Percentiles rank a stretch among this genome's conserved stretches.
These are phyloP conservation scores for Bryconaethiops microstoma DNA, from an alignment of 2,797 vertebrate genomes.

Conservation along the genomic window DNA sequence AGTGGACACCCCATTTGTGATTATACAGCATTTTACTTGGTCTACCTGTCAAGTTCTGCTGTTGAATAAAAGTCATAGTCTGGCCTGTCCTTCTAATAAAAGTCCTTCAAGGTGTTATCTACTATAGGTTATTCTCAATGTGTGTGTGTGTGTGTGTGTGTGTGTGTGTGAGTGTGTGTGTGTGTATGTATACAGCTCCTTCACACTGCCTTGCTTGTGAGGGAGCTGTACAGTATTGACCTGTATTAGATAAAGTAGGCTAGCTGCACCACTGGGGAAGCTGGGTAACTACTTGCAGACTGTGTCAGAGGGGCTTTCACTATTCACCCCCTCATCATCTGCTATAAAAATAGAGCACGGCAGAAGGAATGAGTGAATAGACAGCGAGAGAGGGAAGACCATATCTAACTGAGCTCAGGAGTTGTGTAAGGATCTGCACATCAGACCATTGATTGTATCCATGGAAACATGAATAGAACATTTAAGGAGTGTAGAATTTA, in stretches of 20 bases:
- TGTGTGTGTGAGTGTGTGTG: background rate
- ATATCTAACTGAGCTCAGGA: conserved; percentile 27
- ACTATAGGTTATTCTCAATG: background rate
- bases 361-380: conserved; percentile 5
- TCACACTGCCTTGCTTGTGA: conserved; percentile 20
- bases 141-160: background rate
- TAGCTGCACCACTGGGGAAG: conserved; percentile 51
- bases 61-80: background rate
- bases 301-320: conserved; percentile 58
- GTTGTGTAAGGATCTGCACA: conserved; percentile 25
- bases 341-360: conserved; percentile 52
- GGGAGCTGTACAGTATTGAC: conserved; percentile 50
- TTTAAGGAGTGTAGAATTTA: conserved; percentile 31
- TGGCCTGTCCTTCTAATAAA: background rate
- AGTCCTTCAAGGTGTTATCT: background rate
- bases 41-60: too few relatives aligned
- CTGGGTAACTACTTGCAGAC: conserved; percentile 50
- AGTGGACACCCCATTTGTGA: background rate
- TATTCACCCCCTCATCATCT: conserved; percentile 48
- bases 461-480: conserved; percentile 50
- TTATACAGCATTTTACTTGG: background rate
- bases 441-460: conserved; percentile 45
- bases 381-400: conserved; percentile 8
- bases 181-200: background rate
- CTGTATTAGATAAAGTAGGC: conserved; percentile 62